Evolutionary conservation across 2,113 vertebrate genomes (phyloP), one percentile per base, ranked within the genome.

Genomic region (Daphoenositta chrysoptera): DNA sequence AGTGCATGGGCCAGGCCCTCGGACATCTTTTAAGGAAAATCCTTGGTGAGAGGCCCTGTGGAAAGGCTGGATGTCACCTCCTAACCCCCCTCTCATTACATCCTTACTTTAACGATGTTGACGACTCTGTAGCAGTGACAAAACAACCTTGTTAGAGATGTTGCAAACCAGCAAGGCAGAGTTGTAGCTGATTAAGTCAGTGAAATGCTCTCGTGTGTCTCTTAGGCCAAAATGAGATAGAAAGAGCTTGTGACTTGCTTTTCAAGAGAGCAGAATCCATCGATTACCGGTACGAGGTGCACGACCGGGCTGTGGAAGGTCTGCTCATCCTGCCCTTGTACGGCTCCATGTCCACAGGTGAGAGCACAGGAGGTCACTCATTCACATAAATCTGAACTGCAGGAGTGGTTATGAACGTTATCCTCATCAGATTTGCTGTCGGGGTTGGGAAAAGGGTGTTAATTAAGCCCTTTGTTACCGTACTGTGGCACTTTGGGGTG

Each of bases 271-370:
- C 99, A 1, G 99, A 99, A 72, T 94, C 85, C 56, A 98, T 99
- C 30, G 99, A 99, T 96, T 99, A 99, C 91, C 98, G 98, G 7
- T 99, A 99, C 13, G 99, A 99, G 87, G 98, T 99, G 4, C 98
- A 98, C 3, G 99, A 99, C 94, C 95, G 33, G 47, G 97, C 98
- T 5, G 97, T 99, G n/a, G 99, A 99, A 56, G 99, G 99, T 3
- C 97, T 99, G 72, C 98, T 99, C 26, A 99, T 99, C 92, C 92
- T 99, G 69, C 99, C 99, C 0, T 94, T 99, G 33, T 99, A 99
- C 39, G 99, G 99, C 84, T 99, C 99, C 26, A 99, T 99, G 99
- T 98, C 99, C 72, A 99, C 99, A 97, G 99, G 99, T 99, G 97
- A 97, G 95, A 86, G 28, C 75, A 9, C 53, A 7, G 3, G 47